Evolutionary conservation across 2,797 vertebrate genomes (phyloP).

Genomic region (Darevskia mixta): DNA sequence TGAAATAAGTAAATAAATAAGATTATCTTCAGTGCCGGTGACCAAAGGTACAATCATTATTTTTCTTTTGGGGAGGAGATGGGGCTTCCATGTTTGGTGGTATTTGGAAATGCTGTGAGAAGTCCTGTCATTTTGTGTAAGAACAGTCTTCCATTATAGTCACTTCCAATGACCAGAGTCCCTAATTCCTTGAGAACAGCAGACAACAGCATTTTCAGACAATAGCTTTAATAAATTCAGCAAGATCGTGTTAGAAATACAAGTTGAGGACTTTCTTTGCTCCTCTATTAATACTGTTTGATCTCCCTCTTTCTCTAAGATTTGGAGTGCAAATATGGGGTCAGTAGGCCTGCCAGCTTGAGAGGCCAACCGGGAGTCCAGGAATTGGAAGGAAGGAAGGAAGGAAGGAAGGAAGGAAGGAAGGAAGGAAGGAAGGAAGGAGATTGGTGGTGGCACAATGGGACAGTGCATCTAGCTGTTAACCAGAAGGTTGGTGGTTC

Average conservation of each 20-base stretch:
- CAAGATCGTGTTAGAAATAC: neutral
- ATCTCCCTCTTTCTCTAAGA: neutral
- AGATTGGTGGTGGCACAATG: too few species aligned
- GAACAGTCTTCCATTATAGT: neutral
- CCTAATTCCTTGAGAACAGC: neutral
- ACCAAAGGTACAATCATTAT: neutral
- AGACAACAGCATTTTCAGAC: neutral
- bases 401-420: neutral
- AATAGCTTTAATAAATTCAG: neutral
- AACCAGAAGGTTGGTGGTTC: too few species aligned
- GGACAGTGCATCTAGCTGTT: too few species aligned
- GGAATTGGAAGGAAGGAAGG: neutral
- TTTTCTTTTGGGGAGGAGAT: neutral
- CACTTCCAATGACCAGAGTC: too few species aligned
- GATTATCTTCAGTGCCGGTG: neutral
- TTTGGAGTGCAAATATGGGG: too few species aligned
- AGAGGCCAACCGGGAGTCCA: neutral
- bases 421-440: neutral
- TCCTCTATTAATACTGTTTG: too few species aligned
- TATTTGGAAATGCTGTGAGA: neutral
- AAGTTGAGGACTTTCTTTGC: neutral
- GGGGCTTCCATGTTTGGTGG: neutral
- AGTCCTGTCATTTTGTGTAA: neutral
- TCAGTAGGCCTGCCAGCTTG: neutral
- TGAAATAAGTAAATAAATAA: too few species aligned